Evolutionary conservation across 2,113 vertebrate genomes (phyloP), one percentile per base, ranked within the genome.

Genomic region (Oncorhynchus kisutch): DNA sequence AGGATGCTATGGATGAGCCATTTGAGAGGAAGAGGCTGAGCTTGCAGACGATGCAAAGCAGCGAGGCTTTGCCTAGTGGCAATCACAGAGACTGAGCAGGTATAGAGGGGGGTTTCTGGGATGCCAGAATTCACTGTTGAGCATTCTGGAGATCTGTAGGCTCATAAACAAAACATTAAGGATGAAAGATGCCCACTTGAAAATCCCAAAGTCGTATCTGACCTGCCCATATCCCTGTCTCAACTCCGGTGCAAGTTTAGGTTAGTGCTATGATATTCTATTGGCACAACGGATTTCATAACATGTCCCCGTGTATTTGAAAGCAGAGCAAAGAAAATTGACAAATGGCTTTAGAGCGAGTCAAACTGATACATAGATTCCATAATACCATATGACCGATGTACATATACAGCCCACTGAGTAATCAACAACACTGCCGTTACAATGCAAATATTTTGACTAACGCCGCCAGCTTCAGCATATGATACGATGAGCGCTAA

Each of bases 361-460:
- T 25, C 71, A 76, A 74, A 39, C 27, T 78, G 72, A 73, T 27
- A 18, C 45, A 69, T 39, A 31, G 27, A 27, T 48, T 76, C 51
- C 31, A 69, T 66, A 51, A 39, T 22, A 18, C 72, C 60, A 31
- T 48, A 22, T 54, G 39, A 64, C 39, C 75, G 51, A n/a, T 69
- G 67, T 80, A 34, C 80, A 78, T 72, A 70, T 74, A 81, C 31
- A 72, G 67, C 77, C 27, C 9, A 11, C 8, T 45, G 25, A 79
- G 64, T 66, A 73, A 89, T 87, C 85, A 80, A 85, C 82, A 79
- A n/a, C n/a, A 67, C 79, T 72, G 45, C 9, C 2, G 27, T 54
- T 79, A 76, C 60, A 73, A 75, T 74, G 31, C 20, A 45, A 76
- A 76, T 82, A 51, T 9, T 8, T 82, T 82, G 85, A 78, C 81